Evolutionary conservation across 2,113 vertebrate genomes (phyloP).

Genomic region (Gallinago undulata): DNA sequence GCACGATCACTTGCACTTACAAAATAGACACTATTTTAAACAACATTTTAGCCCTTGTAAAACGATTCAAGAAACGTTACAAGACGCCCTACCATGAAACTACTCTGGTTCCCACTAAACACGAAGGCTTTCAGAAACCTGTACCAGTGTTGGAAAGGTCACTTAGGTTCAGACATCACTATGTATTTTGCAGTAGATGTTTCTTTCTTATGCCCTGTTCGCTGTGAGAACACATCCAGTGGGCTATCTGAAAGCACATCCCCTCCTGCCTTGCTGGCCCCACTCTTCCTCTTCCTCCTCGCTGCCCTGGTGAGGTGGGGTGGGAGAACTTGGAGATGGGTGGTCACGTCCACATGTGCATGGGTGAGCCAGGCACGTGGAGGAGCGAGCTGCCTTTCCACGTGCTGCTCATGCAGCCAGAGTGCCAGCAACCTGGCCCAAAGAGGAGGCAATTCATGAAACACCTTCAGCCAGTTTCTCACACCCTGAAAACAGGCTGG

Average conservation of each 20-base stretch:
- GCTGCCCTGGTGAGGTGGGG: not conserved
- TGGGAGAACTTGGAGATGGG: not conserved
- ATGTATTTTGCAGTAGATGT: not conserved
- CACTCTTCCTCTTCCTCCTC: not conserved
- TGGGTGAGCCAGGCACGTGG: accelerated
- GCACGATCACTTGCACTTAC: not conserved
- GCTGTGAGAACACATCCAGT: not conserved
- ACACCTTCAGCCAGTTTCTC: accelerated
- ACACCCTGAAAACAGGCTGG: not conserved
- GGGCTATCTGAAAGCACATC: not conserved
- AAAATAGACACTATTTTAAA: not conserved
- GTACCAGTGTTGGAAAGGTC: not conserved
- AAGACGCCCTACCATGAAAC: not conserved
- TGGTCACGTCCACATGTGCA: not conserved
- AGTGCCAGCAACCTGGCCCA: not conserved
- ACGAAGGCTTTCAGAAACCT: not conserved
- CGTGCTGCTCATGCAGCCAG: not conserved
- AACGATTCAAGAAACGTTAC: not conserved
- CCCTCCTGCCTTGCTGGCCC: not conserved
- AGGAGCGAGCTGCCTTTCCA: not conserved
- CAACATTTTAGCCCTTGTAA: not conserved
- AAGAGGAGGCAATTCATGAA: not conserved
- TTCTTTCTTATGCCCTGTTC: not conserved
- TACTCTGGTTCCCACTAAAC: not conserved
- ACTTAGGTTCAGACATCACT: not conserved